Evolutionary conservation across 1,140 invertebrate species (phyloP), one percentile per base, ranked within the genome.

Genomic region (Lepidurus arcticus): DNA sequence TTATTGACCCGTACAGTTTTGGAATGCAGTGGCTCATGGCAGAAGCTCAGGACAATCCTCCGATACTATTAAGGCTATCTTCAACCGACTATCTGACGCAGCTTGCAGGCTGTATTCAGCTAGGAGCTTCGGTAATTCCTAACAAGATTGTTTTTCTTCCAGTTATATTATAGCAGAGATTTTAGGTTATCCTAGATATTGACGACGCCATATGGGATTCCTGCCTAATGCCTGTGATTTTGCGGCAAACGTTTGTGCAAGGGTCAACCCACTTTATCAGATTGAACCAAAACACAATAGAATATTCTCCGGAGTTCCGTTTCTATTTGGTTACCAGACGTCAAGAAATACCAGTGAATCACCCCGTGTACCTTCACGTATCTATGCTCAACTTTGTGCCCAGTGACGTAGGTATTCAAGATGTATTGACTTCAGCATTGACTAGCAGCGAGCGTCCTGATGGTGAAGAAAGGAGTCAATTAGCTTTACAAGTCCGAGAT

Each of bases 401-500:
- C 73, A 74, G 75, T 44, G n/a, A 53, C 1, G 42, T 74, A 9
- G 78, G 78, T 9, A 47, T 78, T 21, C 21, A 74, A 34, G 78
- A 78, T 3, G 75, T 74, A 11, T 44, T 78, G 3, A 74, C 73
- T 3, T 78, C 78, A 43, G 78, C 78, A 4, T 44, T 78, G 42
- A 73, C 75, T 24, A 78, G 75, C 21, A 78, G 73, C 73, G 78
- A 78, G 42, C 26, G 78, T 13, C 78, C 78, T 0, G 78, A 78
- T 45, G 75, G 65, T 16, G 78, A 78, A 44, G 78, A 78, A 47
- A 34, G 73, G 24, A 78, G 74, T 45, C 78, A 78, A 13, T 47
- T 78, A 45, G 65, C 65, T n/a, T 75, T 75, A 26, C 78, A 78
- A 45, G 44, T 74, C 13, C 13, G 65, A 26, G 78, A 78, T 24